phyloP scores from a whole-genome alignment of 2,888 invertebrate genomes.

The Pheosia gnoma region DNA sequence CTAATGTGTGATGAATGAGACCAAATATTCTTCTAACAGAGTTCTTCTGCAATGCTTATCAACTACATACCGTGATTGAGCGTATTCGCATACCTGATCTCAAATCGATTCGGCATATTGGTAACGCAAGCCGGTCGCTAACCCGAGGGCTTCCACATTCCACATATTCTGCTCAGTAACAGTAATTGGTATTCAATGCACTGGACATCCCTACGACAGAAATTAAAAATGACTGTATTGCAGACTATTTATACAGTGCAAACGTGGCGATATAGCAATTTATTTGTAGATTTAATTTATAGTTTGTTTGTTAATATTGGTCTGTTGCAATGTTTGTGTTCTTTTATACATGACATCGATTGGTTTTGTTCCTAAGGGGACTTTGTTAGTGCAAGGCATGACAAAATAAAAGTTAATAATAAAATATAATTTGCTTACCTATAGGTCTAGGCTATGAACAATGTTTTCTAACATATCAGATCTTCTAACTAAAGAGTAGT shows the following conservation, averaged over 20 bases:
- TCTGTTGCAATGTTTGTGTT: too few relatives aligned
- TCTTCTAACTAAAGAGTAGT: too few relatives aligned
- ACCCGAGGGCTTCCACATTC: slow-evolving; percentile 57
- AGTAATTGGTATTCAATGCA: slow-evolving; percentile 79
- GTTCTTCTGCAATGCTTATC: slow-evolving; percentile 8
- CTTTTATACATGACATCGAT: too few relatives aligned
- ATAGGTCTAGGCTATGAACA: too few relatives aligned
- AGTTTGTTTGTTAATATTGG: too few relatives aligned
- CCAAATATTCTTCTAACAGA: not conserved
- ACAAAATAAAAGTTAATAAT: too few relatives aligned
- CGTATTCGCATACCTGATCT: slow-evolving; percentile 37
- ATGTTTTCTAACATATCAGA: too few relatives aligned
- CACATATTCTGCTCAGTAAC: slow-evolving; percentile 61
- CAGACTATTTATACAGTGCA: slow-evolving; percentile 39
- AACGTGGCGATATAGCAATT: slow-evolving; percentile 4
- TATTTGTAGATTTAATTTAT: not conserved
- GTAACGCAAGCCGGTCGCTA: slow-evolving; percentile 50
- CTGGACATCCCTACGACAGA: slow-evolving; percentile 60
- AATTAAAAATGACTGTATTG: slow-evolving; percentile 77
- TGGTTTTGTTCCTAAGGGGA: too few relatives aligned
- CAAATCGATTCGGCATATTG: slow-evolving; percentile 39
- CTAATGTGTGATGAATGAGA: not conserved
- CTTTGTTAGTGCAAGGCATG: too few relatives aligned
- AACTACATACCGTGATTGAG: slow-evolving; percentile 40
- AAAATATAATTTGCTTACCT: too few relatives aligned